Conservation (phyloP, 2,113 vertebrate species). For the Nannobrachium achirus region DNA sequence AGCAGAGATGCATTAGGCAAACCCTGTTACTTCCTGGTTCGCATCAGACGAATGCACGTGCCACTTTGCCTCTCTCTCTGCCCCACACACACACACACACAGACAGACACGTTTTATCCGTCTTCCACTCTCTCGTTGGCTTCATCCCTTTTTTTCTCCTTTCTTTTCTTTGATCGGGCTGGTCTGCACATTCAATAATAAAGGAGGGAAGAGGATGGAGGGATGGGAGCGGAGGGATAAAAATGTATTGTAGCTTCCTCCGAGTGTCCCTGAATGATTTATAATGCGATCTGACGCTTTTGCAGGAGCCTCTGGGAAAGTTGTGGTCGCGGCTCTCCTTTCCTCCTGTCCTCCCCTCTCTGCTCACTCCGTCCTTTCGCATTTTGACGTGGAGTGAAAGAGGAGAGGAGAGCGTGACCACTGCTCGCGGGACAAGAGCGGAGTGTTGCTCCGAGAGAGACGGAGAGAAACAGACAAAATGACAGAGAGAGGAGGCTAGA, state of each 20-base stretch:
- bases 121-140: conserved; percentile 22
- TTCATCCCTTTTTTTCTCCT: conserved; percentile 1
- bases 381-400: conserved; percentile 25
- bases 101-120: neutral
- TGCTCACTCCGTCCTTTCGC: conserved; percentile 31
- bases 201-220: conserved; percentile 52
- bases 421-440: no score
- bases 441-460: neutral
- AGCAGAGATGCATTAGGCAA: neutral
- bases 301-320: conserved; percentile 70
- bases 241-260: conserved; percentile 66
- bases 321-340: conserved; percentile 50
- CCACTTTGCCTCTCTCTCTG: neutral
- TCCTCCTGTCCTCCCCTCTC: conserved; percentile 10
- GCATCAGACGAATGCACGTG: no score
- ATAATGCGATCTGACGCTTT: conserved; percentile 71
- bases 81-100: neutral
- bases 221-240: conserved; percentile 54
- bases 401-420: conserved; percentile 23
- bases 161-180: conserved; percentile 13
- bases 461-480: neutral
- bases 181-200: conserved; percentile 63
- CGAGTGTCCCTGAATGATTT: conserved; percentile 76
- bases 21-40: neutral
- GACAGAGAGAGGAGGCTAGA: neutral